Conservation (phyloP, 2,888 invertebrate genomes). For the Endomychus coccineus region DNA sequence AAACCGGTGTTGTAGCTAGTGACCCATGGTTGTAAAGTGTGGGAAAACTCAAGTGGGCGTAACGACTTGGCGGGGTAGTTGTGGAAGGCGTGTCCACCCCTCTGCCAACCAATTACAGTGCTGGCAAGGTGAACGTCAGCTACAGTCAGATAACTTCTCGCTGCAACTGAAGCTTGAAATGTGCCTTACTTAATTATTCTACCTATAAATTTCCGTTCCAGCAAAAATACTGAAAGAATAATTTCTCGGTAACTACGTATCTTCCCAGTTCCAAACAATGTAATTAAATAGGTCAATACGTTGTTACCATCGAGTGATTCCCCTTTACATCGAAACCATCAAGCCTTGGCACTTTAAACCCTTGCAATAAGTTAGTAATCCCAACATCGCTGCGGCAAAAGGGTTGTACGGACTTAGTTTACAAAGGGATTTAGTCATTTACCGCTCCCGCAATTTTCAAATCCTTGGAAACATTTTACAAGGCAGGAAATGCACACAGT, state of each 20-base stretch:
- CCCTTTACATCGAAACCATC: too few relatives aligned
- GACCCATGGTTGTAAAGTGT: slow-evolving; percentile 44
- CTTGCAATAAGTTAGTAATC: slow-evolving; percentile 23
- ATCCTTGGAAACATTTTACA: too few relatives aligned
- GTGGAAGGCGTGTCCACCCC: slow-evolving; percentile 29
- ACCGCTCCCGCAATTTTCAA: too few relatives aligned
- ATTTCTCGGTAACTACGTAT: too few relatives aligned
- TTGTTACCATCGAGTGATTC: too few relatives aligned
- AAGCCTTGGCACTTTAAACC: slow-evolving; percentile 2
- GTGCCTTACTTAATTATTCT: slow-evolving; percentile 34
- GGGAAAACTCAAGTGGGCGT: slow-evolving; percentile 43
- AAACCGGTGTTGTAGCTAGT: slow-evolving; percentile 40
- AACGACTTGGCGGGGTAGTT: slow-evolving; percentile 37
- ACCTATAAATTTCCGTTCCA: too few relatives aligned
- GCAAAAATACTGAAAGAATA: too few relatives aligned
- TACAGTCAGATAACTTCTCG: slow-evolving; percentile 41
- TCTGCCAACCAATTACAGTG: slow-evolving; percentile 31
- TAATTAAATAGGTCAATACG: too few relatives aligned
- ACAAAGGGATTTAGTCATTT: slow-evolving; percentile 23
- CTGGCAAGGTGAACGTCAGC: slow-evolving; percentile 36
- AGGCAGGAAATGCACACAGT: too few relatives aligned
- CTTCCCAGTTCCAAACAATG: too few relatives aligned
- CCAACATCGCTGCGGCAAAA: slow-evolving; percentile 24
- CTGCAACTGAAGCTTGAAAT: slow-evolving; percentile 38
- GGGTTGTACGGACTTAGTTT: slow-evolving; percentile 24